These are phyloP conservation scores for Melierax canorus DNA, from an alignment of 2,113 vertebrate genomes.

Conservation along the genomic window DNA sequence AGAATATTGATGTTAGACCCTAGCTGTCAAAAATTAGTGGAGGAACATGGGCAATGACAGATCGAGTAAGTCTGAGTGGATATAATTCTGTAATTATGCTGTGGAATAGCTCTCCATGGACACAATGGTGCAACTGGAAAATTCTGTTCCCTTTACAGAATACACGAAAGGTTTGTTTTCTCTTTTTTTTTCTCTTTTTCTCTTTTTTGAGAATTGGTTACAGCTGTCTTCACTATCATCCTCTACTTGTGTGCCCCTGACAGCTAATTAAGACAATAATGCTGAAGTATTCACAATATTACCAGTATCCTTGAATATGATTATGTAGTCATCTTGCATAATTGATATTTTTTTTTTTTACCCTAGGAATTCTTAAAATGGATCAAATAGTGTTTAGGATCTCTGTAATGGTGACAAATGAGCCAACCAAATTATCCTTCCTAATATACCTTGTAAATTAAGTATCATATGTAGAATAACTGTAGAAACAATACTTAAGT, in stretches of 20 bases:
- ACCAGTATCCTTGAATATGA: not conserved
- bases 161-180: not conserved
- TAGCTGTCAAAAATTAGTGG: not conserved
- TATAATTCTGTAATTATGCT: not conserved
- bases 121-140: not conserved
- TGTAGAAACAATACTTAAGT: not conserved
- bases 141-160: not conserved
- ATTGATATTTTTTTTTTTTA: not conserved
- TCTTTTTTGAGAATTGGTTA: not conserved
- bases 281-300: not conserved
- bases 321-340: not conserved
- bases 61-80: not conserved
- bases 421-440: not conserved
- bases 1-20: not conserved
- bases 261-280: not conserved
- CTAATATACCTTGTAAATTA: not conserved
- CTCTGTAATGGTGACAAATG: not conserved
- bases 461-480: not conserved
- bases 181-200: not conserved
- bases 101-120: not conserved
- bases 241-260: not conserved
- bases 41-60: not conserved
- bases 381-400: not conserved
- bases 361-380: not conserved
- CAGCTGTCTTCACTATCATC: not conserved